These are phyloP conservation scores for Drosophila tsacasi DNA, from an alignment of 1,140 invertebrate species.

Conservation along the genomic window DNA sequence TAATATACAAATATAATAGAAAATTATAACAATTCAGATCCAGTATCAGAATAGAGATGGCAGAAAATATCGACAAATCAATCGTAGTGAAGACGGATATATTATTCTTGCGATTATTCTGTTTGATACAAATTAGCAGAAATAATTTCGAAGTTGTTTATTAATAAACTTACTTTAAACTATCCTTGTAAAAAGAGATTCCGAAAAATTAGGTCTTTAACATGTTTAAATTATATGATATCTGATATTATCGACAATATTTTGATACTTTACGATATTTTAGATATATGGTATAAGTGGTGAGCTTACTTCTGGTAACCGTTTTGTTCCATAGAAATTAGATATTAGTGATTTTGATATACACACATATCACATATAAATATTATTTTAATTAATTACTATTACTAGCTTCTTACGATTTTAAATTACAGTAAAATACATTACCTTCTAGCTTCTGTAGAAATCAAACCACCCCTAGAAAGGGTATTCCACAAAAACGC, in stretches of 20 bases:
- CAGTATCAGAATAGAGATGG: not conserved
- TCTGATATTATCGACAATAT: not conserved
- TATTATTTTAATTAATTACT: too few species aligned
- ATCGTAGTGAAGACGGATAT: not conserved
- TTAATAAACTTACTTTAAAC: not conserved
- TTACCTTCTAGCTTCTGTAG: not conserved
- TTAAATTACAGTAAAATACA: too few species aligned
- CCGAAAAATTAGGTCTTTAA: too few species aligned
- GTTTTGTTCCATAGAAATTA: too few species aligned
- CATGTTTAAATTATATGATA: too few species aligned
- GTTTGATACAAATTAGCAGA: not conserved
- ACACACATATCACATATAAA: too few species aligned
- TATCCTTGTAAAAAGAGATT: too few species aligned
- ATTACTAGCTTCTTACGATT: too few species aligned
- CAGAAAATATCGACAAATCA: not conserved
- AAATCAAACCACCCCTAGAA: not conserved
- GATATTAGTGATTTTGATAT: too few species aligned
- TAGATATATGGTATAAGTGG: too few species aligned
- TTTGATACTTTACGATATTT: not conserved
- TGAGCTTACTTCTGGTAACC: too few species aligned
- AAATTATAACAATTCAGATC: not conserved
- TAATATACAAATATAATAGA: not conserved
- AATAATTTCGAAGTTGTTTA: not conserved
- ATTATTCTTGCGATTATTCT: not conserved
- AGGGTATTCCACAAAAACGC: conserved; percentile 30